phyloP scores from a whole-genome alignment of 2,888 invertebrate species.

The Amphipoea lucens region DNA sequence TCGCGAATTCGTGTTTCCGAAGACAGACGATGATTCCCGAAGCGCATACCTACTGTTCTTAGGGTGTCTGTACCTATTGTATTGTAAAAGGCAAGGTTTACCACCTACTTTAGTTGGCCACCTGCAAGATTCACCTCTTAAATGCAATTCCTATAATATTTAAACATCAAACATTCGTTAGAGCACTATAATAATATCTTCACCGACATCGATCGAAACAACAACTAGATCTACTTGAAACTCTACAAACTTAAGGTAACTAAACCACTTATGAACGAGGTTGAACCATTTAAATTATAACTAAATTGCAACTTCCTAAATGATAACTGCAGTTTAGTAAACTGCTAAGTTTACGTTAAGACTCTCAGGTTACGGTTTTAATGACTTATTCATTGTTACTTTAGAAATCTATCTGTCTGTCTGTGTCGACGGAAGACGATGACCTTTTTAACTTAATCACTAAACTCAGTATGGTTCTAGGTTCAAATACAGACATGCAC shows the following conservation, averaged over 20 bases:
- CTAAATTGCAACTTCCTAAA: slow-evolving; percentile 10
- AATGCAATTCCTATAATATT: not conserved
- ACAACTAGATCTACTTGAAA: not conserved
- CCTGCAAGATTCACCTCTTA: not conserved
- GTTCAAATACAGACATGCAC: no score
- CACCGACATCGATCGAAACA: slow-evolving; percentile 24
- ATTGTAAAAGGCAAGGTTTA: not conserved
- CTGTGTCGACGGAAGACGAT: slow-evolving; percentile 7
- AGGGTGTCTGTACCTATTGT: not conserved
- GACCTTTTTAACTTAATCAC: no score
- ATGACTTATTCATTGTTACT: slow-evolving; percentile 34
- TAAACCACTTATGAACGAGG: slow-evolving; percentile 42
- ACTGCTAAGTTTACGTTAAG: no score
- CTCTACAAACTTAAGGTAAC: slow-evolving; percentile 26
- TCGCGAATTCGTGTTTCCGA: not conserved
- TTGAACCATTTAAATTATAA: slow-evolving; percentile 23
- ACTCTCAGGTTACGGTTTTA: slow-evolving; percentile 13
- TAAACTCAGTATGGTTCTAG: no score
- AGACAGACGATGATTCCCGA: not conserved
- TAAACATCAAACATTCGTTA: not conserved
- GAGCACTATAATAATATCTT: not conserved
- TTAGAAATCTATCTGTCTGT: slow-evolving; percentile 24
- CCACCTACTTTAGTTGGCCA: not conserved
- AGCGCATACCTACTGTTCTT: not conserved
- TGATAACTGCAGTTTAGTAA: slow-evolving; percentile 6